Conservation (phyloP, 2,888 invertebrate genomes). For the Nemotelus pantherinus region DNA sequence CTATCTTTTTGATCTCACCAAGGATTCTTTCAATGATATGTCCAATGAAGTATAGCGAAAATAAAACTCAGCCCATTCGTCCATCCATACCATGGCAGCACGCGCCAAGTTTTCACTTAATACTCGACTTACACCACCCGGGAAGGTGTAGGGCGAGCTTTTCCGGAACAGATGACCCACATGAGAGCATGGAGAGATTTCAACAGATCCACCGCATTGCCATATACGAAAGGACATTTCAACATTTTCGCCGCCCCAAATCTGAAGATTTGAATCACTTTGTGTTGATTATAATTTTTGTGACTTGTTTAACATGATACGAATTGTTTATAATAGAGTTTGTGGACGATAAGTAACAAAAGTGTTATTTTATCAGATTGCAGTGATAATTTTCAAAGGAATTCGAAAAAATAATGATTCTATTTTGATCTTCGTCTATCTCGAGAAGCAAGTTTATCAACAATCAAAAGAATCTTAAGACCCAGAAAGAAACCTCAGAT, state of each 20-base stretch:
- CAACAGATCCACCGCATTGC: constrained; percentile 92
- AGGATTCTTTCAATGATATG: constrained; percentile 39
- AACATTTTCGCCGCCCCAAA: constrained; percentile 99
- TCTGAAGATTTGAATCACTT: constrained; percentile 58
- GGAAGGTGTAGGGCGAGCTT: constrained; percentile 94
- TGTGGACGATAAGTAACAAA: no score
- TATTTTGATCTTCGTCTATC: no score
- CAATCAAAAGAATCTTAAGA: no score
- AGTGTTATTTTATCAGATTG: no score
- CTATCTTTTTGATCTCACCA: background rate
- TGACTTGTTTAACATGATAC: background rate
- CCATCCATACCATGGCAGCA: constrained; percentile 97
- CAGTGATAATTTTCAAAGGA: no score
- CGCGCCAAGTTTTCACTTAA: constrained; percentile 87
- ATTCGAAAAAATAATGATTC: no score
- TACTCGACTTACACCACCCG: constrained; percentile 84
- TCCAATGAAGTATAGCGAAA: constrained; percentile 84
- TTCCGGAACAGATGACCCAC: constrained; percentile 94
- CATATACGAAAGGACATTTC: constrained; percentile 96
- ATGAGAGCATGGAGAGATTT: constrained; percentile 92
- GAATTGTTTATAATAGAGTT: no score
- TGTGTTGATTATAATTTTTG: background rate
- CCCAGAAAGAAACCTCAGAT: no score
- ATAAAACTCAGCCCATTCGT: constrained; percentile 93
- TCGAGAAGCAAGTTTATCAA: no score